Base-by-base conservation (phyloP, 92 coral and sea anemone genomes). In the Anthopleura xanthogrammica region DNA sequence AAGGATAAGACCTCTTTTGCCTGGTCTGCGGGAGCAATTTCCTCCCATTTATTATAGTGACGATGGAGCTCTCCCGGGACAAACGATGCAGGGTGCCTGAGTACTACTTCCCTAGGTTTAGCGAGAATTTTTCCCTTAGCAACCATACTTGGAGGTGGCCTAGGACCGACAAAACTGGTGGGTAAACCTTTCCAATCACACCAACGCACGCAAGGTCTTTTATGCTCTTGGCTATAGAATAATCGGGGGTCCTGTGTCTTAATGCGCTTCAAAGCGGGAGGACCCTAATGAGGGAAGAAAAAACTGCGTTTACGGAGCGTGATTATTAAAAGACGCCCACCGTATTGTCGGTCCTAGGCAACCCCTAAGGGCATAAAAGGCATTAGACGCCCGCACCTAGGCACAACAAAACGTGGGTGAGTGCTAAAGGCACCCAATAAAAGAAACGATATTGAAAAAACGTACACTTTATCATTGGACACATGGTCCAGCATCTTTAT, bases 151-250 rank as follows among this genome's bases (percentile, higher is more conserved):
- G 88, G 90, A 62, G 86, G 80, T 41, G 94, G 92, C 72, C 88
- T 72, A 41, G 88, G 88, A 50, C 92, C 89, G 83, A 81, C 90
- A 72, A 80, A 54, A 40, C 74, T 60, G 74, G 83, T 83, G 89
- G 92, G 92, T 81, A 75, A 29, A 46, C 88, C 90, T 74, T 86
- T 70, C 88, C 83, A 88, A 75, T 91, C 42, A 66, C 92, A 91
- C 94, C 94, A 88, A 72, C 83, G 78, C 13, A 89, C 68, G 20
- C 6, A 14, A 2, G 88, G 92, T 39, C 80, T 60, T 72, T 55
- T 55, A 71, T 41, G 78, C 41, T 19, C n/a, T 46, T 48, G 80
- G 20, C 52, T n/a, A 60, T 74, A 40, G 65, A 41, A 70, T 52
- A 50, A 23, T 55, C 41, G 83, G 5, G 57, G 16, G 77, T 20